Conservation (phyloP, 2,888 invertebrate species). For the Sphinx pinastri region DNA sequence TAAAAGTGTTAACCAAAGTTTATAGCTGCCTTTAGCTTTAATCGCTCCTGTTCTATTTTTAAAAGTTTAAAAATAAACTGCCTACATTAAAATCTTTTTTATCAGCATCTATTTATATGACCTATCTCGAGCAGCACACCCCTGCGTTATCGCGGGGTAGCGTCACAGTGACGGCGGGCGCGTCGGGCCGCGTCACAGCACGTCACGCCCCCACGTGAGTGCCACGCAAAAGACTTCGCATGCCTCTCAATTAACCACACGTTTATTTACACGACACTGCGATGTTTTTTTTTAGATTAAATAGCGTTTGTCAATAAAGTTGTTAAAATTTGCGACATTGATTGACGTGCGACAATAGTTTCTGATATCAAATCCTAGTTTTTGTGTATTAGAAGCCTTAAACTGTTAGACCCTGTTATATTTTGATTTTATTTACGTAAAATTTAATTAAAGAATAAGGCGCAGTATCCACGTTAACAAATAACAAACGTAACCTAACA, state of each 20-base stretch:
- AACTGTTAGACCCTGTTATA: too few relatives aligned
- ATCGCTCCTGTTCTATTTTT: too few relatives aligned
- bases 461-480: too few relatives aligned
- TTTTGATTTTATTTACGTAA: too few relatives aligned
- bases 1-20: too few relatives aligned
- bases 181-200: slow-evolving; percentile 40
- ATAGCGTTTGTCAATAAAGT: not conserved
- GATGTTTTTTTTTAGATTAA: not conserved
- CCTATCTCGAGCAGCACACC: slow-evolving; percentile 20
- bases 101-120: not conserved
- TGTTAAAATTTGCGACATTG: too few relatives aligned
- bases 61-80: too few relatives aligned
- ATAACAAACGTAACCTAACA: not conserved
- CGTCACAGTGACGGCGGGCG: slow-evolving; percentile 53
- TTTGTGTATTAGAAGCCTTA: too few relatives aligned
- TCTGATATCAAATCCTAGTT: not conserved
- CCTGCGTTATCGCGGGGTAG: slow-evolving; percentile 37
- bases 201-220: slow-evolving; percentile 31
- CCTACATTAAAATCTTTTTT: not conserved
- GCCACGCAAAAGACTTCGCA: slow-evolving; percentile 18
- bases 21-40: too few relatives aligned
- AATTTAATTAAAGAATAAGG: too few relatives aligned
- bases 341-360: not conserved
- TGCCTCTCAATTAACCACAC: slow-evolving; percentile 22
- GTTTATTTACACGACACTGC: slow-evolving; percentile 13